Evolutionary conservation across 2,113 vertebrate species (phyloP).

Genomic region (Dunckerocampus dactyliophorus): DNA sequence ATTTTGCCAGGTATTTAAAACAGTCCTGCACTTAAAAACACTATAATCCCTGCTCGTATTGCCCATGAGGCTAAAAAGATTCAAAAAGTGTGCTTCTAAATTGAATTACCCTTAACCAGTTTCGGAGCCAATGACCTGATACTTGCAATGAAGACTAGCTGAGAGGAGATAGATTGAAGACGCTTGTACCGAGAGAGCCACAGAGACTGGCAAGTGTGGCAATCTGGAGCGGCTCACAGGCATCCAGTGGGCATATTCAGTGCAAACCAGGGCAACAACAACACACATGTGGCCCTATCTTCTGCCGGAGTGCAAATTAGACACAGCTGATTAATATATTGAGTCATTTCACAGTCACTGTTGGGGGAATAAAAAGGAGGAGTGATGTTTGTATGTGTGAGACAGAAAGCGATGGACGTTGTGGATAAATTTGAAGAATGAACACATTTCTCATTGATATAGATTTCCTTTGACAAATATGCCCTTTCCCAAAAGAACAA

Average conservation of each 20-base stretch:
- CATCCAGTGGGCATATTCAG: slow-evolving; percentile 57
- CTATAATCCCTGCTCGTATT: too few relatives aligned
- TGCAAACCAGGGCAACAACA: slow-evolving; percentile 60
- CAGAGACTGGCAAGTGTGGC: slow-evolving; percentile 60
- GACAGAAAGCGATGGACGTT: slow-evolving; percentile 12
- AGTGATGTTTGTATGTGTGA: slow-evolving; percentile 42
- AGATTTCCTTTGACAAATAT: slow-evolving; percentile 61
- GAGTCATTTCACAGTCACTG: slow-evolving; percentile 69
- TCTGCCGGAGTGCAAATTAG: slow-evolving; percentile 70
- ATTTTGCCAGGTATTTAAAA: slow-evolving; percentile 1
- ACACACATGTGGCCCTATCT: slow-evolving; percentile 63
- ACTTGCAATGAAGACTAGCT: slow-evolving; percentile 68
- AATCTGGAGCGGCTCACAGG: slow-evolving; percentile 56
- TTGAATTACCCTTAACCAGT: slow-evolving; percentile 76
- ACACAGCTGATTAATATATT: slow-evolving; percentile 74
- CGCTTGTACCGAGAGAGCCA: slow-evolving; percentile 53
- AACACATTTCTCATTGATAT: slow-evolving; percentile 61
- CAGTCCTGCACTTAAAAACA: slow-evolving; percentile 50
- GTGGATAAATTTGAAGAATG: slow-evolving; percentile 43
- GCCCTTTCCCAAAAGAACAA: slow-evolving; percentile 64
- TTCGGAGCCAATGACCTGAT: slow-evolving; percentile 74
- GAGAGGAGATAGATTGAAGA: slow-evolving; percentile 54
- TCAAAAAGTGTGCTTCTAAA: too few relatives aligned
- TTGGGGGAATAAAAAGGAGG: slow-evolving; percentile 63
- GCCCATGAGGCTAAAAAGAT: too few relatives aligned